Evolutionary conservation across 2,888 invertebrate species (phyloP).

Genomic region (Drosophila mulleri): DNA sequence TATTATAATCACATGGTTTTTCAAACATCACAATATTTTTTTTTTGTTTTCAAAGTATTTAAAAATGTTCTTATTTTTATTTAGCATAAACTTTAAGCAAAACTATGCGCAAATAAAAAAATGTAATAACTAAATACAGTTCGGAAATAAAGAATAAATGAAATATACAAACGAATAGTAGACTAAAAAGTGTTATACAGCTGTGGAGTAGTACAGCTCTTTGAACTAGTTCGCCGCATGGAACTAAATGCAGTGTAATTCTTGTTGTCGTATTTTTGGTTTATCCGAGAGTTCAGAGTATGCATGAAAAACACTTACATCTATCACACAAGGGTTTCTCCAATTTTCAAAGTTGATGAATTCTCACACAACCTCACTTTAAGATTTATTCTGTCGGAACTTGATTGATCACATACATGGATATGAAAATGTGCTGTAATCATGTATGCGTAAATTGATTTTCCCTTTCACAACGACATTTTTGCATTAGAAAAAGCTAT

Average conservation of each 20-base stretch:
- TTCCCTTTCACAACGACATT: neutral
- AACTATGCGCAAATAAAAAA: constrained; percentile 54
- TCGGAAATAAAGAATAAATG: neutral
- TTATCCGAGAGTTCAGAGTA: constrained; percentile 13
- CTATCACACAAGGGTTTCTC: neutral
- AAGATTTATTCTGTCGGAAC: neutral
- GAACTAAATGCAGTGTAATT: constrained; percentile 13
- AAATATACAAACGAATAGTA: constrained; percentile 10
- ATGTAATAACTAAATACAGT: constrained; percentile 14
- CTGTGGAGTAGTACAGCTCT: neutral
- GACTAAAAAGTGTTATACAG: constrained; percentile 26
- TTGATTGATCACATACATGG: neutral
- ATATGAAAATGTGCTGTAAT: constrained; percentile 2
- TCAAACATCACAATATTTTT: constrained; percentile 57
- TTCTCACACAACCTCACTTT: neutral
- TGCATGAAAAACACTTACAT: constrained; percentile 76
- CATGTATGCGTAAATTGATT: constrained; percentile 11
- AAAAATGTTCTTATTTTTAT: constrained; percentile 19
- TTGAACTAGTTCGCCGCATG: constrained; percentile 11
- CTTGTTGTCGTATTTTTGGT: neutral
- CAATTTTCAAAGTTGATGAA: neutral
- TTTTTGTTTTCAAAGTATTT: constrained; percentile 35
- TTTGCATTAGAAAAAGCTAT: neutral
- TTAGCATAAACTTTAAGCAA: constrained; percentile 67
- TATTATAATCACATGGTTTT: constrained; percentile 46